Conservation (phyloP, 2,113 vertebrate species). For the Chamaea fasciata region DNA sequence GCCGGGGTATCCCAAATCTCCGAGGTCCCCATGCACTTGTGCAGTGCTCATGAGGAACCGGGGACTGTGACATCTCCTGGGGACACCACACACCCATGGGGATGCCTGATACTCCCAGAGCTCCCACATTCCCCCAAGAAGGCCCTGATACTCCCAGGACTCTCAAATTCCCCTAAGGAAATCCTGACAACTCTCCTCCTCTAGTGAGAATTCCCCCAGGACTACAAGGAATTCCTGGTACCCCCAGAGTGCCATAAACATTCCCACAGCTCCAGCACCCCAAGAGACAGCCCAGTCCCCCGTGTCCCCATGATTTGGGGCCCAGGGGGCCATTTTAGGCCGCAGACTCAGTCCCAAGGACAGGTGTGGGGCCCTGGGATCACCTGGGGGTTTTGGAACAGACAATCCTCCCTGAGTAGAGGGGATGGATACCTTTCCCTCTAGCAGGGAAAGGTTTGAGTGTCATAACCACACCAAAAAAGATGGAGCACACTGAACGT, state of each 20-base stretch:
- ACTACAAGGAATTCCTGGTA: background rate
- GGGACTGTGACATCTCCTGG: background rate
- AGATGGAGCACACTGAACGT: background rate
- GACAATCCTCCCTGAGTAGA: background rate
- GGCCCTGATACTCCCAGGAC: background rate
- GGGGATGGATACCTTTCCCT: background rate
- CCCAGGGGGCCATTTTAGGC: background rate
- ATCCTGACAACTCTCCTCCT: background rate
- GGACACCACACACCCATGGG: background rate
- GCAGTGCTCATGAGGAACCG: background rate
- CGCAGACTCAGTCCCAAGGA: background rate
- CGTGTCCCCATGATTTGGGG: fast-evolving
- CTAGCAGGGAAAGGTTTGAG: background rate
- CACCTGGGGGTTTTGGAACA: background rate
- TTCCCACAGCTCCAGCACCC: background rate
- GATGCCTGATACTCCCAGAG: background rate
- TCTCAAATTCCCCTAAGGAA: background rate
- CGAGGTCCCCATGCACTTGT: fast-evolving
- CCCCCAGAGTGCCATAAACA: background rate
- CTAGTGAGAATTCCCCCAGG: background rate
- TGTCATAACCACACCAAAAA: background rate
- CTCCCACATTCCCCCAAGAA: background rate
- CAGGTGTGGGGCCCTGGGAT: background rate
- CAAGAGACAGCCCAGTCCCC: background rate
- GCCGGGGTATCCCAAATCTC: background rate